These are phyloP conservation scores for Todus mexicanus DNA, from an alignment of 2,797 vertebrate genomes.

Conservation along the genomic window DNA sequence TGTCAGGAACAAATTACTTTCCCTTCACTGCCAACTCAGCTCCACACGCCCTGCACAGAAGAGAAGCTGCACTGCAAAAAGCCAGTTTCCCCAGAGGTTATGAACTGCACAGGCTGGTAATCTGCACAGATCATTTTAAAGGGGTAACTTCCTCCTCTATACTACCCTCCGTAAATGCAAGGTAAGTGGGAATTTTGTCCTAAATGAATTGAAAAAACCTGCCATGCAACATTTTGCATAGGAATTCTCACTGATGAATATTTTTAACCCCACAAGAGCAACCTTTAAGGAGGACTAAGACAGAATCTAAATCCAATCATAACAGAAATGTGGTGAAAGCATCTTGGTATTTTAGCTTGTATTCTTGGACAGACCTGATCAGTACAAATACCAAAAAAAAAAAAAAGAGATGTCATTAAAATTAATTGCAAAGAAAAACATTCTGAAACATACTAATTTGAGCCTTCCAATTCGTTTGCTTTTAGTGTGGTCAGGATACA, in stretches of 20 bases:
- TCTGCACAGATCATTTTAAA: neutral
- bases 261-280: neutral
- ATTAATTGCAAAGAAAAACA: neutral
- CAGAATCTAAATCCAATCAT: neutral
- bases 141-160: neutral
- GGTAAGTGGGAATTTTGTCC: neutral
- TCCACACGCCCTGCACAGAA: neutral
- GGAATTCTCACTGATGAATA: neutral
- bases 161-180: neutral
- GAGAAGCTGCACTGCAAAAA: slow-evolving; percentile 35
- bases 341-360: neutral
- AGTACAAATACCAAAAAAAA: neutral
- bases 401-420: no score
- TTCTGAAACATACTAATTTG: neutral
- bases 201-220: neutral
- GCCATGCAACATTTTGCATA: neutral
- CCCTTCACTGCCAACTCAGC: slow-evolving; percentile 48
- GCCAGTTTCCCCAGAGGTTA: slow-evolving; percentile 20
- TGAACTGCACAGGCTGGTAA: neutral
- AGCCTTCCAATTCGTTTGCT: neutral
- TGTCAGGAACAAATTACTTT: slow-evolving; percentile 66
- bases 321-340: slow-evolving; percentile 3
- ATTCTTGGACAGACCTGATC: neutral
- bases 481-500: neutral
- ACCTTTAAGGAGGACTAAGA: neutral